These are phyloP conservation scores for Pheosia tremula DNA, from an alignment of 2,888 invertebrate species.

Conservation along the genomic window DNA sequence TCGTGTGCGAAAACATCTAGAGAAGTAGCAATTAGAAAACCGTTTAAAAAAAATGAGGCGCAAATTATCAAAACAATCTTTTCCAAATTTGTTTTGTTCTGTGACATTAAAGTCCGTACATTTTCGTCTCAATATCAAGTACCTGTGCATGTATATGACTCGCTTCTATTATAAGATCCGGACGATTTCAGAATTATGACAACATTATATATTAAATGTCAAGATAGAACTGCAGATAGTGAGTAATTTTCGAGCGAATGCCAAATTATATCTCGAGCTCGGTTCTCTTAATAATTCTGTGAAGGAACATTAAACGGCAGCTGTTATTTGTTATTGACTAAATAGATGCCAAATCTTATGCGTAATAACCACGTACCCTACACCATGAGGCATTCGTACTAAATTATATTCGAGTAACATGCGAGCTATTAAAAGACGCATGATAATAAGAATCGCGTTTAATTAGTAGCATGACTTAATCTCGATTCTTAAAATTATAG, in stretches of 20 bases:
- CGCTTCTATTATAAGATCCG: constrained; percentile 4
- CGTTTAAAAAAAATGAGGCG: no score
- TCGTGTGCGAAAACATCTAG: neutral
- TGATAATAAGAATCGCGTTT: neutral
- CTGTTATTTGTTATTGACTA: constrained; percentile 24
- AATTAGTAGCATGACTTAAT: constrained; percentile 23
- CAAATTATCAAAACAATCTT: no score
- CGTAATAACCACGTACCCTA: no score
- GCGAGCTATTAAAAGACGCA: neutral
- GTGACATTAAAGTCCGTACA: neutral
- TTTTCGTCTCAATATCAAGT: neutral
- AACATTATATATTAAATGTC: constrained; percentile 9
- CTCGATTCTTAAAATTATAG: constrained; percentile 26
- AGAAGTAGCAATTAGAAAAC: neutral
- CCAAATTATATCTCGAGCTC: constrained; percentile 25
- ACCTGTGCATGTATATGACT: neutral
- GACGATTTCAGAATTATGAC: constrained; percentile 10
- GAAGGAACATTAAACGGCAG: constrained; percentile 32
- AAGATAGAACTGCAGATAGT: constrained; percentile 17
- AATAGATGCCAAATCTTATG: constrained; percentile 8
- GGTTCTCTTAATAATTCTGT: constrained; percentile 21
- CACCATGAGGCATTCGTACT: neutral
- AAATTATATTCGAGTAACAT: constrained; percentile 15
- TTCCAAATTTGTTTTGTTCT: no score
- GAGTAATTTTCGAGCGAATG: constrained; percentile 28